Base-by-base conservation (phyloP, 2,797 vertebrate genomes). In the Molossus molossus region DNA sequence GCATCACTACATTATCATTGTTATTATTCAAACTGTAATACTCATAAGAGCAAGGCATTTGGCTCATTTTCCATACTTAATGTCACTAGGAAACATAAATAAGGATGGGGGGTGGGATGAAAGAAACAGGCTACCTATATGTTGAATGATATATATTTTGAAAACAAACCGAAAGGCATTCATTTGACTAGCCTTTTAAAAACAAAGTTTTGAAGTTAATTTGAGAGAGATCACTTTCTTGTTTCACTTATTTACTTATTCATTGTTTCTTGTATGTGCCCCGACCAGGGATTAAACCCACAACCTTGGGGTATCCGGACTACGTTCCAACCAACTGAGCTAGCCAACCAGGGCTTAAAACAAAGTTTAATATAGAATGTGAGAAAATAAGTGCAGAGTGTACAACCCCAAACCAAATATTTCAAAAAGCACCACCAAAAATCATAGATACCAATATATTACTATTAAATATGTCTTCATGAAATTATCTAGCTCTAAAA, bases 401-500 rank as follows among this genome's bases (percentile, higher is more conserved):
- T 48, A 91, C 13, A 94, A 77, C 21, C 6, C 1, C 15, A 96
- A 94, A 79, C 3, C 18, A 65, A 48, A 62, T 60, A 72, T 82
- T 83, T 84, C 27, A 72, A 82, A 75, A 67, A 62, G 2, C 7
- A 90, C 12, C 91, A 57, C 14, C 29, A 20, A 90, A 82, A 89
- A 83, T 89, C 77, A 10, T 76, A 11, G 27, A 72, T 72, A 91
- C 0, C 9, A 79, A 62, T 50, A 92, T 79, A 25, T 86, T 91
- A 89, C n/a, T 64, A 5, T 69, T 69, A 55, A 89, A 81, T 92
- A 70, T 76, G 10, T 79, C 25, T 69, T 86, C 17, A 12, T 82
- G 45, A 92, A 62, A 87, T 91, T 89, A 88, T 70, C 17, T 88
- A 75, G 29, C 58, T 96, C 50, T 89, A 86, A 96, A 93, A 55